Base-by-base conservation (phyloP, 1,140 invertebrate genomes). In the Drosophila rufa region DNA sequence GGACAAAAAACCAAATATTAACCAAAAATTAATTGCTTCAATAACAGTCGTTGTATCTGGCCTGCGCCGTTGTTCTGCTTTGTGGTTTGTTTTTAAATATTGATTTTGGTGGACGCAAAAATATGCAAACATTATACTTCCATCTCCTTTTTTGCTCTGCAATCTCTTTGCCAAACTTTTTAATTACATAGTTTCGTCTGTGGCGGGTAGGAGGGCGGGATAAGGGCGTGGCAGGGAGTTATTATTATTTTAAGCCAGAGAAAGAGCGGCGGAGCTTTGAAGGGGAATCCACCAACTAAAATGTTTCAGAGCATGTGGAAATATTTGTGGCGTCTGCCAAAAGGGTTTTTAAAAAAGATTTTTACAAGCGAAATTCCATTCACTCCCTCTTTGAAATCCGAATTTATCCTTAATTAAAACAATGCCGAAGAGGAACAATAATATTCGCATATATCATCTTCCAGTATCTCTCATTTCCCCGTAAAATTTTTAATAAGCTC, bases 131-230 rank as follows among this genome's bases (percentile, higher is more conserved):
- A 36, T 43, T 45, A 67, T 62, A 47, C 68, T 58, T 43, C 19
- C 36, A 59, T 60, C 33, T 48, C 67, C 14, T 30, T 67, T 67
- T 45, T 51, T 42, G 43, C 46, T 47, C 46, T 14, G 45, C 46
- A 71, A 73, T 73, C 69, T 60, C 70, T 77, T 66, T 69, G 71
- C 38, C 58, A 80, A 89, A 83, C 60, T 83, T 86, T 87, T 80
- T 86, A 86, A 89, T 86, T 89, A 83, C 67, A 83, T 67, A 75
- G 71, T 82, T 83, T 69, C 58, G 59, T 33, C 40, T 64, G 74
- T 43, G n/a, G 2, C 4, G 61, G 83, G 38, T 4, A 17, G 17
- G 3, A 45, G 4, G 27, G 38, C 11, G n/a, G 22, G 17, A 19
- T 19, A 4, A 12, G 14, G 36, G 53, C 36, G 40, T 40, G 55